A percentile compares a stretch with the other conserved stretches of the same genome.
phyloP scores from a whole-genome alignment of 2,888 invertebrate genomes.

The Julus scanicus region DNA sequence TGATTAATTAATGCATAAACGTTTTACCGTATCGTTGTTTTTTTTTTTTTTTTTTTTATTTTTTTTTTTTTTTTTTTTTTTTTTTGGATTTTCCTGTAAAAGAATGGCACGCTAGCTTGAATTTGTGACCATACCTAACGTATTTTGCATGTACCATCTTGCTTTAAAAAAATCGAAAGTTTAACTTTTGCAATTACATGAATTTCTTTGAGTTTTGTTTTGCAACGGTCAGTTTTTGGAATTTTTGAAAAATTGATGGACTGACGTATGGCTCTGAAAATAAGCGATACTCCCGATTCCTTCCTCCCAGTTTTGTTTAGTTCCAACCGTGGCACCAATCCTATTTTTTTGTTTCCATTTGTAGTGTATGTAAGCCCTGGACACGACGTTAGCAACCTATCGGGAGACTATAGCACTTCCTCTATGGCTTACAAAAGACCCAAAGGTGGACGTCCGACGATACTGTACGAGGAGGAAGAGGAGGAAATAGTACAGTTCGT shows the following conservation, averaged over 20 bases:
- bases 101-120: too few relatives aligned
- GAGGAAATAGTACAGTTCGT: constrained; percentile 59
- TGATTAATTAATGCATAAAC: too few relatives aligned
- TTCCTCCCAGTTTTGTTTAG: constrained; percentile 20
- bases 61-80: too few relatives aligned
- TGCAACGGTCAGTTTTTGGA: too few relatives aligned
- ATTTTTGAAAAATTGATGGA: not conserved
- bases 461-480: constrained; percentile 59
- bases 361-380: constrained; percentile 59
- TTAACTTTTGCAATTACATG: too few relatives aligned
- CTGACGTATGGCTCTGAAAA: not conserved
- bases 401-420: constrained; percentile 54
- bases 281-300: not conserved
- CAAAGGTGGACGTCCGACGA: constrained; percentile 59
- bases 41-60: too few relatives aligned
- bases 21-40: too few relatives aligned
- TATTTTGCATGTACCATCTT: too few relatives aligned
- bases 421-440: constrained; percentile 58
- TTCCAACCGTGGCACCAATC: constrained; percentile 47
- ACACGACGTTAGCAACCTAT: constrained; percentile 54
- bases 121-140: too few relatives aligned
- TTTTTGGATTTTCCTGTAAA: too few relatives aligned
- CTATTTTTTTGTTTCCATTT: constrained; percentile 52
- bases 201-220: too few relatives aligned
- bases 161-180: too few relatives aligned